phyloP scores from a whole-genome alignment of 1,140 invertebrate genomes.

The Drosophila biarmipes region DNA sequence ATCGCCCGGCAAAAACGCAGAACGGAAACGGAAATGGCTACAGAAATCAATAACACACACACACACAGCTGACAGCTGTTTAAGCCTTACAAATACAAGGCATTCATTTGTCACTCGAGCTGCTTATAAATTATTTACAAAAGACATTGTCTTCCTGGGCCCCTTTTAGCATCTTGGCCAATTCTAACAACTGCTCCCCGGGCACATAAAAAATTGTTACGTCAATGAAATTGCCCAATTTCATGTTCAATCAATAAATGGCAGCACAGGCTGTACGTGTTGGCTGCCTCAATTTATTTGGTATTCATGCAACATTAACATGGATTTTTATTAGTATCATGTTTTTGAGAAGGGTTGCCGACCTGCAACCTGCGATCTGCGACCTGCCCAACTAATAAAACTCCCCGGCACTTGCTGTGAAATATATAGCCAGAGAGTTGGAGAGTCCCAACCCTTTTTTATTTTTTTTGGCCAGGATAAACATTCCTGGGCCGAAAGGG shows the following conservation, averaged over 20 bases:
- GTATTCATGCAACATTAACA: slow-evolving; percentile 83
- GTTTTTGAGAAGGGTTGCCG: slow-evolving; percentile 79
- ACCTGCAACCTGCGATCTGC: neutral
- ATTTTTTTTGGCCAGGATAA: slow-evolving; percentile 4
- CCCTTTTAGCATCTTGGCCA: slow-evolving; percentile 13
- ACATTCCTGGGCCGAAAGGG: slow-evolving; percentile 27
- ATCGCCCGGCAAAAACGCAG: slow-evolving; percentile 24
- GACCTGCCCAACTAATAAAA: slow-evolving; percentile 54
- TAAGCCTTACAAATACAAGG: slow-evolving; percentile 37
- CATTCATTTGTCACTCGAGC: slow-evolving; percentile 73
- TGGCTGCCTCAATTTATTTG: slow-evolving; percentile 80
- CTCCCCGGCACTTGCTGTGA: slow-evolving; percentile 18
- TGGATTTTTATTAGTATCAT: slow-evolving; percentile 83
- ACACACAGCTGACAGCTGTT: slow-evolving; percentile 58
- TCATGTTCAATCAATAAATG: slow-evolving; percentile 82
- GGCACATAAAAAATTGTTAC: slow-evolving; percentile 64
- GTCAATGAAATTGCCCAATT: slow-evolving; percentile 80
- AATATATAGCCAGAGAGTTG: slow-evolving; percentile 10
- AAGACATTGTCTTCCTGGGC: slow-evolving; percentile 41
- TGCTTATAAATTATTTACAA: slow-evolving; percentile 72
- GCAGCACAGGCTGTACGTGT: slow-evolving; percentile 60
- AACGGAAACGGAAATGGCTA: slow-evolving; percentile 4
- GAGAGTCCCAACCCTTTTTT: slow-evolving; percentile 21
- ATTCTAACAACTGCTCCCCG: slow-evolving; percentile 60
- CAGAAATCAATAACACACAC: slow-evolving; percentile 9